Evolutionary conservation across 2,797 vertebrate genomes (phyloP).

Genomic region (Protosalanx chinensis): DNA sequence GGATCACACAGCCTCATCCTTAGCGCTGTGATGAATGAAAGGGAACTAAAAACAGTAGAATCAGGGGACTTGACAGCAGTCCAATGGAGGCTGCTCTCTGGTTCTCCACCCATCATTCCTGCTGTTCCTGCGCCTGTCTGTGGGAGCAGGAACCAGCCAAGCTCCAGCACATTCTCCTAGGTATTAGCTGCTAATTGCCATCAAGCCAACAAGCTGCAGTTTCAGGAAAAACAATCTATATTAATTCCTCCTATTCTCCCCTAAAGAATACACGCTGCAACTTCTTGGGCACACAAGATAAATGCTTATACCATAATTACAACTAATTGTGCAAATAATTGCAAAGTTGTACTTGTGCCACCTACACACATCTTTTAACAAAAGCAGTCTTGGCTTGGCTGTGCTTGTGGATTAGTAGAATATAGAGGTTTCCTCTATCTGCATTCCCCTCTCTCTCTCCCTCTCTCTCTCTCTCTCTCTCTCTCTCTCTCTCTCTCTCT

Average conservation of each 20-base stretch:
- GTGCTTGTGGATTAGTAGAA: constrained; percentile 63
- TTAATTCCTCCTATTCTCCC: constrained; percentile 66
- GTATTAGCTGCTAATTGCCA: constrained; percentile 74
- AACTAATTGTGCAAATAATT: constrained; percentile 75
- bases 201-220: constrained; percentile 73
- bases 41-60: background rate
- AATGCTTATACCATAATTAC: constrained; percentile 76
- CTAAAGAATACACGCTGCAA: constrained; percentile 60
- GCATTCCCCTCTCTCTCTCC: background rate
- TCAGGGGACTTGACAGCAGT: constrained; percentile 25
- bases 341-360: constrained; percentile 62
- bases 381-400: constrained; percentile 70
- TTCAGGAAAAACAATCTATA: constrained; percentile 73
- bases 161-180: constrained; percentile 60
- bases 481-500: background rate
- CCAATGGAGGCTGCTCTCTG: constrained; percentile 36
- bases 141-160: constrained; percentile 46
- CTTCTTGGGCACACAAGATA: constrained; percentile 68
- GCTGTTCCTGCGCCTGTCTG: constrained; percentile 52
- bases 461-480: constrained; percentile 16
- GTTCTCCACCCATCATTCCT: constrained; percentile 61
- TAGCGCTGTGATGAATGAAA: background rate
- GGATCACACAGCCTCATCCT: background rate
- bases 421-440: constrained; percentile 24
- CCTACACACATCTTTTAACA: constrained; percentile 69